Evolutionary conservation across 2,888 invertebrate species (phyloP).

Genomic region (Clivina fossor): DNA sequence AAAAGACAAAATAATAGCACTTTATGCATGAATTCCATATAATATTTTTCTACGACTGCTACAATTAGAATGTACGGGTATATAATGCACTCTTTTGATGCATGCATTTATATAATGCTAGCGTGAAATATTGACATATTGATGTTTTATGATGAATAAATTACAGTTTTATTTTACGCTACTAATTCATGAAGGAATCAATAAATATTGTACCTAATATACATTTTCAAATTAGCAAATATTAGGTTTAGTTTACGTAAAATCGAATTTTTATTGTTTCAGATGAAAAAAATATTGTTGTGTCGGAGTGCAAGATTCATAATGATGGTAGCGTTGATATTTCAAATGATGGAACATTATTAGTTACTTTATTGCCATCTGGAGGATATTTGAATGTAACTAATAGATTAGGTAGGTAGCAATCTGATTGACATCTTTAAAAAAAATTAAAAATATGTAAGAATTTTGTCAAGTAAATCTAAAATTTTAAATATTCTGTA

Average conservation of each 20-base stretch:
- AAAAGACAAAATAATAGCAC: too few species aligned
- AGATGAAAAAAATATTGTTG: constrained; percentile 76
- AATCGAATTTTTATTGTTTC: constrained; percentile 45
- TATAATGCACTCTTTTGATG: too few species aligned
- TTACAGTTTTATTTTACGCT: too few species aligned
- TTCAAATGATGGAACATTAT: constrained; percentile 73
- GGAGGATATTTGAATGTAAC: constrained; percentile 68
- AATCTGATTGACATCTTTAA: neutral
- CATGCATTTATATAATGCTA: too few species aligned
- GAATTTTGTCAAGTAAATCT: constrained; percentile 10
- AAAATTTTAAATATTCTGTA: neutral
- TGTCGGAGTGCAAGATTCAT: constrained; percentile 79
- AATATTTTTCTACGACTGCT: too few species aligned
- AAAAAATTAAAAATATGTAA: constrained; percentile 10
- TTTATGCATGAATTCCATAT: too few species aligned
- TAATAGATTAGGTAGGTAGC: constrained; percentile 70
- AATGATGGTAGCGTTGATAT: constrained; percentile 86
- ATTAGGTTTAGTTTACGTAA: neutral
- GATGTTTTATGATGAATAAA: too few species aligned
- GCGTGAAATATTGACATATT: too few species aligned
- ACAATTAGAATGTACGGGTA: too few species aligned
- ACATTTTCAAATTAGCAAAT: neutral
- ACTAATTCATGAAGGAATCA: neutral
- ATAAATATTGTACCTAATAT: neutral
- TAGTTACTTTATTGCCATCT: constrained; percentile 75